These are phyloP conservation scores for Drosophila pseudotalamancana DNA, from an alignment of 2,888 invertebrate species.

Conservation along the genomic window DNA sequence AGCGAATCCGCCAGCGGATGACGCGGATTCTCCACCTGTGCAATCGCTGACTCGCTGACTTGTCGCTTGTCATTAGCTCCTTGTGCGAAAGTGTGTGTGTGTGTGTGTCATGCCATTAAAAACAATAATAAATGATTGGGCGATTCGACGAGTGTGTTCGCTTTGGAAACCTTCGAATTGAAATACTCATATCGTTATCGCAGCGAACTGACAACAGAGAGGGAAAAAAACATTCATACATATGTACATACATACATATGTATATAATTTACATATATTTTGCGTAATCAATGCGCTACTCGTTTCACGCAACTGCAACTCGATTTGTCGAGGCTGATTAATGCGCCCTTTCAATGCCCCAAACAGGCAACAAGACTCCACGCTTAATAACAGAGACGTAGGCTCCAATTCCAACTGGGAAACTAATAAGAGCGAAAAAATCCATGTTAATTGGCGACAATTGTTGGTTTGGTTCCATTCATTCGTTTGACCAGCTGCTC, in stretches of 20 bases:
- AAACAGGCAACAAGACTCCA: constrained; percentile 14
- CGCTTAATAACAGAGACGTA: constrained; percentile 36
- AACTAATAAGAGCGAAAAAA: constrained; percentile 39
- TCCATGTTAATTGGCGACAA: constrained; percentile 72
- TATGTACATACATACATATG: too few relatives aligned
- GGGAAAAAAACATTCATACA: too few relatives aligned
- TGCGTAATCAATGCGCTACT: constrained; percentile 69
- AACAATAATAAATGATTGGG: constrained; percentile 69
- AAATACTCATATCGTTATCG: constrained; percentile 43
- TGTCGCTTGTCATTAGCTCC: constrained; percentile 73
- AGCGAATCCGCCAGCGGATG: constrained; percentile 19
- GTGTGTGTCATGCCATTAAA: constrained; percentile 57
- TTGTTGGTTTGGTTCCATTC: constrained; percentile 54
- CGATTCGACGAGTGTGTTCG: constrained; percentile 34
- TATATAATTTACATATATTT: constrained; percentile 67
- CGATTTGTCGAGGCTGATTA: constrained; percentile 69
- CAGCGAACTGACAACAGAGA: constrained; percentile 46
- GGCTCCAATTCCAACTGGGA: constrained; percentile 9
- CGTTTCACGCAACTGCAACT: constrained; percentile 68
- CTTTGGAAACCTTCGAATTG: constrained; percentile 66
- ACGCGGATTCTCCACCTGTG: constrained; percentile 38
- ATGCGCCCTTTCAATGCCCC: constrained; percentile 51
- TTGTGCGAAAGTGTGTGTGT: constrained; percentile 16
- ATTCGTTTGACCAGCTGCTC: constrained; percentile 43
- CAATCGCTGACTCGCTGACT: constrained; percentile 67